Evolutionary conservation across 2,113 vertebrate genomes (phyloP), one percentile per base, ranked within the genome.

Genomic region (Laticauda laticaudata): DNA sequence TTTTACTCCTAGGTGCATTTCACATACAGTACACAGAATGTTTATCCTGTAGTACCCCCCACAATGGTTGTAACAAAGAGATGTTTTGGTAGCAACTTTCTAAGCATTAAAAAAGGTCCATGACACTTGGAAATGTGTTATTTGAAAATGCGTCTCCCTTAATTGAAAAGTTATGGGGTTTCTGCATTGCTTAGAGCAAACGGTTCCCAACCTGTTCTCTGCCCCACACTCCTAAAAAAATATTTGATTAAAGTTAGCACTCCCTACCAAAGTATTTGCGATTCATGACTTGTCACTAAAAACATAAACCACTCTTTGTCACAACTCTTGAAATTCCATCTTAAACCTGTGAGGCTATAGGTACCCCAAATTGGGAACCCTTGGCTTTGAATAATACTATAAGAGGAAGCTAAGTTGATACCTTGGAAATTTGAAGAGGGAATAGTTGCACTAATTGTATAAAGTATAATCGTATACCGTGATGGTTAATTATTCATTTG

Each of bases 401-500:
- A 69, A 18, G 53, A 1, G 21, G 61, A 54, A 21, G 14, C 45
- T 53, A 53, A 54, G 48, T 54, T 54, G 26, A 34, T 90, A 21
- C 61, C 15, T 90, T 75, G 29, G 61, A 75, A 90, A 90, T 75
- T 12, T 75, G 90, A 90, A 75, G 48, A 75, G 29, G n/a, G 48
- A n/a, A 23, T 24, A 29, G 61, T 39, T 90, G 90, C 69, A 43
- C 53, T 89, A n/a, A n/a, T n/a, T n/a, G n/a, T n/a, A n/a, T n/a
- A 89, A 55, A 92, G 43, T 86, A 86, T 59, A 45, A 23, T 90
- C 7, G 11, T 43, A 11, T 64, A 55, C 34, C 29, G n/a, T 54
- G 15, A 29, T 89, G 86, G 45, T 39, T 88, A 92, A 55, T 88
- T 88, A 88, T 75, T 88, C 11, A 92, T 54, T 94, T 91, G 26